phyloP scores from a whole-genome alignment of 1,140 invertebrate genomes.

The Hestina assimilis region DNA sequence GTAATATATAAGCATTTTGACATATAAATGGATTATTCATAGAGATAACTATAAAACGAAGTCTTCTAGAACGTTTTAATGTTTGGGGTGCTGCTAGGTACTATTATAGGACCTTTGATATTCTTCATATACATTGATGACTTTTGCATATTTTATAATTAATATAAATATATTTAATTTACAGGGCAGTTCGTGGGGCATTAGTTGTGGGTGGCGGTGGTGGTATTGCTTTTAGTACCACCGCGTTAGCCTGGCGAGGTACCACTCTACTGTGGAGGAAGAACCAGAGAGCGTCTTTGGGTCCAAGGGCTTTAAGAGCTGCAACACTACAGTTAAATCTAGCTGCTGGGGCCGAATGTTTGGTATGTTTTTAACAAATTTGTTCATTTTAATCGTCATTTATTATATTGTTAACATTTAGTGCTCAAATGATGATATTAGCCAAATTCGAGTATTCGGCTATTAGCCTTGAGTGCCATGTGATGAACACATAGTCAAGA shows the following conservation, averaged over 20 bases:
- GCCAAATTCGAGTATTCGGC: constrained; percentile 77
- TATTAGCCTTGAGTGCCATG: constrained; percentile 68
- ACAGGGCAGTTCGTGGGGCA: constrained; percentile 54
- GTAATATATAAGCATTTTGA: too few relatives aligned
- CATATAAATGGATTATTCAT: too few relatives aligned
- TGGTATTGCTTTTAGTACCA: constrained; percentile 44
- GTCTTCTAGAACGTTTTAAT: neutral
- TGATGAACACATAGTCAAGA: constrained; percentile 64
- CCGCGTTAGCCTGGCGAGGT: constrained; percentile 51
- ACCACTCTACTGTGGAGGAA: constrained; percentile 45
- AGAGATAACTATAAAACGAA: too few relatives aligned
- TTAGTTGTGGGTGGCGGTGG: constrained; percentile 59
- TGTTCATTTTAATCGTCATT: neutral
- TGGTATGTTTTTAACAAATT: constrained; percentile 84
- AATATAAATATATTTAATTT: neutral
- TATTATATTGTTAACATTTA: neutral
- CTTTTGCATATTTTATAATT: neutral
- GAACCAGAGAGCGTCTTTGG: constrained; percentile 36
- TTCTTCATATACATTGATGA: neutral
- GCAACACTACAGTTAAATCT: constrained; percentile 90
- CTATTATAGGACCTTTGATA: neutral
- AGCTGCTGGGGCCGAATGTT: constrained; percentile 83
- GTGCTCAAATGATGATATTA: constrained; percentile 66
- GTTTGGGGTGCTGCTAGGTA: neutral
- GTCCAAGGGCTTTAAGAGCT: constrained; percentile 44